A percentile compares a stretch with the other conserved stretches of the same genome.
Evolutionary conservation across 2,113 vertebrate genomes (phyloP).

Genomic region (Platichthys stellatus): DNA sequence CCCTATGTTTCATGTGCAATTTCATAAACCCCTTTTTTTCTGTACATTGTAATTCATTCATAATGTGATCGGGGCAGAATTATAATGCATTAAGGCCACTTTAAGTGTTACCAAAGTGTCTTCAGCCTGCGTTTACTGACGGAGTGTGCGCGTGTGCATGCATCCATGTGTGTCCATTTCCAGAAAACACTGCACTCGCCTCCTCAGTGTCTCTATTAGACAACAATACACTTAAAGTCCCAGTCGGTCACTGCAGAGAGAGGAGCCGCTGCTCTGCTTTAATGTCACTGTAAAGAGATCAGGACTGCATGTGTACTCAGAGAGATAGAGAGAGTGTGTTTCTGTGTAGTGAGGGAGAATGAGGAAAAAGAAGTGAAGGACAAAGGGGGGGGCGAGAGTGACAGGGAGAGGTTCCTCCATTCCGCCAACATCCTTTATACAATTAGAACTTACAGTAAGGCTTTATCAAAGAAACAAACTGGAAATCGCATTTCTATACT

Average conservation of each 20-base stretch:
- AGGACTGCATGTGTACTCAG: slow-evolving; percentile 2
- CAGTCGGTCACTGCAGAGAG: slow-evolving; percentile 33
- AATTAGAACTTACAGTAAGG: slow-evolving; percentile 77
- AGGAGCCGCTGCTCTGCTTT: slow-evolving; percentile 49
- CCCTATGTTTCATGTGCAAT: background rate
- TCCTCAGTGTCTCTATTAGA: slow-evolving; percentile 31
- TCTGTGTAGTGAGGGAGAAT: slow-evolving; percentile 19
- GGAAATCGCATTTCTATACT: slow-evolving; percentile 66
- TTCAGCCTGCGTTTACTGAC: slow-evolving; percentile 24
- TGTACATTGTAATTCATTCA: slow-evolving; percentile 12
- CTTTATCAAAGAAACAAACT: slow-evolving; percentile 53
- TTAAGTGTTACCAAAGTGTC: slow-evolving; percentile 34
- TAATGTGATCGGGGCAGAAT: slow-evolving; percentile 10
- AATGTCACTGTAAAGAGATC: slow-evolving; percentile 61
- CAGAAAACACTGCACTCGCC: slow-evolving; percentile 57
- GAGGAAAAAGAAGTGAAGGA: slow-evolving; percentile 50
- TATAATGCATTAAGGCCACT: slow-evolving; percentile 39
- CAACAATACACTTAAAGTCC: slow-evolving; percentile 71
- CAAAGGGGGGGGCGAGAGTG: slow-evolving; percentile 23
- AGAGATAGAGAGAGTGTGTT: background rate
- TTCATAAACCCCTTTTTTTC: background rate
- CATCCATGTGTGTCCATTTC: slow-evolving; percentile 37
- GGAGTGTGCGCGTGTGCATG: slow-evolving; percentile 6
- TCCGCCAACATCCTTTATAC: slow-evolving; percentile 65
- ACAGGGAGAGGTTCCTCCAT: slow-evolving; percentile 32